phyloP scores from a whole-genome alignment of 2,888 invertebrate genomes.

The Ceramica pisi region DNA sequence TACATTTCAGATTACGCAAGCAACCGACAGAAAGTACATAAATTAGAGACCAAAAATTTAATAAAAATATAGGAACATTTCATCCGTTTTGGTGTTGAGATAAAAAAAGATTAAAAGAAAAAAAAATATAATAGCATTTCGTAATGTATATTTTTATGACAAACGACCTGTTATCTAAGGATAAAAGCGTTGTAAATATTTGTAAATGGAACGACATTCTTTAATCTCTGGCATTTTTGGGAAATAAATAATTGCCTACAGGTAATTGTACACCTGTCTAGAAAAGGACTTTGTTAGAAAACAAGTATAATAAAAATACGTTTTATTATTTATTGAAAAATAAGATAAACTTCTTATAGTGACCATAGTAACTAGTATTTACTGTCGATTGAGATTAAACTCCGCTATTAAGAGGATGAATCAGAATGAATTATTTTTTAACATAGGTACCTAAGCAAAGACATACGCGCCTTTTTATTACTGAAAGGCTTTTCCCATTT shows the following conservation, averaged over 20 bases:
- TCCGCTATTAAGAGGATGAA: not conserved
- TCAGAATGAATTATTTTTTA: not conserved
- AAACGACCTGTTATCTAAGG: constrained; percentile 57
- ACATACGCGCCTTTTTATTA: not conserved
- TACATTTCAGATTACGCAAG: constrained; percentile 19
- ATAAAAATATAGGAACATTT: constrained; percentile 38
- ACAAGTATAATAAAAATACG: constrained; percentile 1
- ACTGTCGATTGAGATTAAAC: not conserved
- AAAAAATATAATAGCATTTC: constrained; percentile 49
- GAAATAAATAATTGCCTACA: constrained; percentile 42
- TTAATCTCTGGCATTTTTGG: constrained; percentile 38
- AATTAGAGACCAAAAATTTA: constrained; percentile 26
- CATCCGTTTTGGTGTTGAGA: constrained; percentile 45
- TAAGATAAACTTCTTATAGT: constrained; percentile 15
- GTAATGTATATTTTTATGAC: constrained; percentile 56
- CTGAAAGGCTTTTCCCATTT: not conserved
- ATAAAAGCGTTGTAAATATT: constrained; percentile 57
- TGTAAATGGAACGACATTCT: constrained; percentile 54
- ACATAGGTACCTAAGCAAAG: not conserved
- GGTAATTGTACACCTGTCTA: constrained; percentile 21
- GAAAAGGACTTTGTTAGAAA: constrained; percentile 5
- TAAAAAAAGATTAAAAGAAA: constrained; percentile 40
- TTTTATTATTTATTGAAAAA: not conserved
- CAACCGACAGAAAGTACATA: constrained; percentile 40
- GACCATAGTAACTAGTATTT: not conserved